Percentiles rank a stretch among this genome's conserved stretches.
These are phyloP conservation scores for Oegoconia quadripuncta DNA, from an alignment of 2,888 invertebrate species.

Conservation along the genomic window DNA sequence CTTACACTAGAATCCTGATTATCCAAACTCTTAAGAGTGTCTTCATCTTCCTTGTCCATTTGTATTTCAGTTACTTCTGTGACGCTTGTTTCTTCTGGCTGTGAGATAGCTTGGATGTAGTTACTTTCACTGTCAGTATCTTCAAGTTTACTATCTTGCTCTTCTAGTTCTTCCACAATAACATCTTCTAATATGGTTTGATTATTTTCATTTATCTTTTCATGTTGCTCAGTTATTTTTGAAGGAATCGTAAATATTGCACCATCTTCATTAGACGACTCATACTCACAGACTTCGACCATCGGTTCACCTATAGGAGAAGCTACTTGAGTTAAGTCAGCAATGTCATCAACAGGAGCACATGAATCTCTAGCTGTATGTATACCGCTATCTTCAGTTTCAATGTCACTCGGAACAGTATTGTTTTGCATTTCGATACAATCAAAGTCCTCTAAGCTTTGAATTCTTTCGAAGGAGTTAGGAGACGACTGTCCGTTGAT, in stretches of 20 bases:
- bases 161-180: slow-evolving; percentile 68
- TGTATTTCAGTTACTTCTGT: slow-evolving; percentile 71
- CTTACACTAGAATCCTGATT: slow-evolving; percentile 78
- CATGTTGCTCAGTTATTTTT: slow-evolving; percentile 48
- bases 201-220: slow-evolving; percentile 37
- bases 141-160: slow-evolving; percentile 59
- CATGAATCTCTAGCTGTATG: slow-evolving; percentile 89
- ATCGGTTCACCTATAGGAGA: slow-evolving; percentile 69
- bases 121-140: slow-evolving; percentile 67
- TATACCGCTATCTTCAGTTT: slow-evolving; percentile 88
- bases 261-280: slow-evolving; percentile 68
- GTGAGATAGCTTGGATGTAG: slow-evolving; percentile 65
- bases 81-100: slow-evolving; percentile 63
- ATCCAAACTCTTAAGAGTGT: slow-evolving; percentile 73
- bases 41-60: slow-evolving; percentile 75
- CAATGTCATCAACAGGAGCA: slow-evolving; percentile 86
- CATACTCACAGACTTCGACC: slow-evolving; percentile 65
- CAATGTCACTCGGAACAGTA: slow-evolving; percentile 80
- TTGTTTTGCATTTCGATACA: slow-evolving; percentile 80
- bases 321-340: slow-evolving; percentile 76
- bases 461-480: slow-evolving; percentile 80
- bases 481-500: slow-evolving; percentile 77
- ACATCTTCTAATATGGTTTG: slow-evolving; percentile 51
- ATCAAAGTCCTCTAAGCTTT: slow-evolving; percentile 82
- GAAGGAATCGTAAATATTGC: slow-evolving; percentile 38